Evolutionary conservation across 1,140 invertebrate species (phyloP).

Genomic region (Aphelinus certus): DNA sequence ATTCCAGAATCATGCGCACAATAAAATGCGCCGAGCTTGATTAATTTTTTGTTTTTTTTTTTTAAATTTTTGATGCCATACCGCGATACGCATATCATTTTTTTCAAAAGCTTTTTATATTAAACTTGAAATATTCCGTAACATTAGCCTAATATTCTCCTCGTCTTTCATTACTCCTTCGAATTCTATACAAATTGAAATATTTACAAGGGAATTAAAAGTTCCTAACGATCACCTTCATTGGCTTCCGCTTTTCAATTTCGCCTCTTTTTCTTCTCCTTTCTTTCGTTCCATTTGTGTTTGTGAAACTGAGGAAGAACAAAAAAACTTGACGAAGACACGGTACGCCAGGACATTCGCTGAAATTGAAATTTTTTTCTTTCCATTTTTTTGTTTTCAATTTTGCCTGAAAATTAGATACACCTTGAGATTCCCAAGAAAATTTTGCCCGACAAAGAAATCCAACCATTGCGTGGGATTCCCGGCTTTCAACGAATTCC

Average conservation of each 20-base stretch:
- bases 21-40: not conserved
- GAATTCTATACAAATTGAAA: slow-evolving; percentile 32
- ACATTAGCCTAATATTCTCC: not conserved
- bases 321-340: slow-evolving; percentile 26
- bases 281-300: slow-evolving; percentile 16
- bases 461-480: too few relatives aligned
- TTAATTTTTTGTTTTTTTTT: not conserved
- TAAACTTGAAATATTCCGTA: not conserved
- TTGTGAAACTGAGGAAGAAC: slow-evolving; percentile 7
- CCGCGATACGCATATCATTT: slow-evolving; percentile 2
- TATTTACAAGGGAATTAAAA: slow-evolving; percentile 34
- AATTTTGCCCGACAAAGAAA: too few relatives aligned
- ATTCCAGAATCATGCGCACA: slow-evolving; percentile 8
- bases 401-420: not conserved
- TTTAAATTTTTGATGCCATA: not conserved
- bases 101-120: not conserved
- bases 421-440: too few relatives aligned
- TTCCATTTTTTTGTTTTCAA: slow-evolving; percentile 20
- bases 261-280: slow-evolving; percentile 13
- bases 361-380: slow-evolving; percentile 28
- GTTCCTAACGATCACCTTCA: slow-evolving; percentile 1
- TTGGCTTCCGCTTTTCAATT: not conserved
- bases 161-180: slow-evolving; percentile 4
- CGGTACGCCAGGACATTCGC: slow-evolving; percentile 4
- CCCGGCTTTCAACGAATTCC: too few relatives aligned